These are phyloP conservation scores for Phortica okadai DNA, from an alignment of 2,888 invertebrate genomes.

Conservation along the genomic window DNA sequence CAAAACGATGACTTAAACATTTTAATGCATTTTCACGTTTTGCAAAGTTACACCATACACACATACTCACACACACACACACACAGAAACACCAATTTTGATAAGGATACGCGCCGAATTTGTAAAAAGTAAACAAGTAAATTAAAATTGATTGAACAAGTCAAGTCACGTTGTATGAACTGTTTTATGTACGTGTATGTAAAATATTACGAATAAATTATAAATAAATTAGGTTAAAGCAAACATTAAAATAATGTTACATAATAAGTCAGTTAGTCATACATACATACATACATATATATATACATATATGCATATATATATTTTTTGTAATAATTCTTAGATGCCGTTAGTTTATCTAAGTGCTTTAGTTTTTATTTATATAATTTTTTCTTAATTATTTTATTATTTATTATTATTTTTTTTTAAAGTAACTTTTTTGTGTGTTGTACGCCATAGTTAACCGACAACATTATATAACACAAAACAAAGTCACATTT, in stretches of 20 bases:
- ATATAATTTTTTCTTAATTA: conserved; percentile 47
- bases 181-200: conserved; percentile 13
- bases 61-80: conserved; percentile 38
- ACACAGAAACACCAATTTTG: not conserved
- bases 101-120: conserved; percentile 10
- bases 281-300: conserved; percentile 25
- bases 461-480: conserved; percentile 5
- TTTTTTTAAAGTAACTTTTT: conserved; percentile 43
- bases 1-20: not conserved
- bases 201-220: conserved; percentile 20
- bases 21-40: conserved; percentile 5
- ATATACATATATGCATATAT: conserved; percentile 40
- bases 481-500: conserved; percentile 49
- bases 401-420: conserved; percentile 43
- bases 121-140: conserved; percentile 1
- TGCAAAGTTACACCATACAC: conserved; percentile 30
- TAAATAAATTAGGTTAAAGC: conserved; percentile 30
- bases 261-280: not conserved
- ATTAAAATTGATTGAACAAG: not conserved
- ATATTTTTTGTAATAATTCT: conserved; percentile 60
- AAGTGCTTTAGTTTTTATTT: conserved; percentile 62
- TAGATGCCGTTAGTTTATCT: conserved; percentile 59
- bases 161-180: conserved; percentile 1
- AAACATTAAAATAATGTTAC: conserved; percentile 40
- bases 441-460: not conserved